Base-by-base conservation (phyloP, 2,797 vertebrate species). In the Iguana delicatissima region DNA sequence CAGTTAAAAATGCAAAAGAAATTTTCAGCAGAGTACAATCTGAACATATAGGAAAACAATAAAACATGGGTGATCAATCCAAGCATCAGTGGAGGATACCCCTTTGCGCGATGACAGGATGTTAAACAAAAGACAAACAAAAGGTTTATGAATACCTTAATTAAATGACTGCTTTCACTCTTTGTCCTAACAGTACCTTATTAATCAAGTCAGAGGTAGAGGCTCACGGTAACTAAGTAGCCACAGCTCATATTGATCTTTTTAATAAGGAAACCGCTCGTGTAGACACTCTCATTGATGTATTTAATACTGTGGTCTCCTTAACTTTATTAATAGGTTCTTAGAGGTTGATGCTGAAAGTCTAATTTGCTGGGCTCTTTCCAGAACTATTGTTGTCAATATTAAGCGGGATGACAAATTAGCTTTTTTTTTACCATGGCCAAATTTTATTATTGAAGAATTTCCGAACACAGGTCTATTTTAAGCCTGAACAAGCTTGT, bases 291-390 rank as follows among this genome's bases (percentile, higher is more conserved):
- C 84, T 81, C 64, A 50, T 81, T 90, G 89, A 92, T 93, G 92
- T 76, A 77, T 92, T 59, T 89, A 89, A 92, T 86, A 89, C 87
- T 64, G 80, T 26, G 64, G 89, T 89, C 83, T 91, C 69, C 62
- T 87, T 94, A 2, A 85, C 92, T 94, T 95, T 94, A 93, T 95
- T 94, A 93, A 95, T 93, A 91, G 95, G 93, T 91, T 89, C 84
- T 88, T 80, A 62, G 72, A 88, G 84, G 93, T 90, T 82, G 86
- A 18, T 88, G 88, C 83, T 92, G 32, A 22, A 81, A 86, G 38
- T 73, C 76, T 90, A 89, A 92, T 87, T 93, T 73, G 86, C 91
- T 89, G 84, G 57, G 55, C 79, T 77, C 87, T 69, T 94, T 89
- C 89, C 10, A 2, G 0, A 90, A 69, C 52, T 86, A 80, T 16